These are phyloP conservation scores for Euzophera pinguis DNA, from an alignment of 2,888 invertebrate genomes.

Conservation along the genomic window DNA sequence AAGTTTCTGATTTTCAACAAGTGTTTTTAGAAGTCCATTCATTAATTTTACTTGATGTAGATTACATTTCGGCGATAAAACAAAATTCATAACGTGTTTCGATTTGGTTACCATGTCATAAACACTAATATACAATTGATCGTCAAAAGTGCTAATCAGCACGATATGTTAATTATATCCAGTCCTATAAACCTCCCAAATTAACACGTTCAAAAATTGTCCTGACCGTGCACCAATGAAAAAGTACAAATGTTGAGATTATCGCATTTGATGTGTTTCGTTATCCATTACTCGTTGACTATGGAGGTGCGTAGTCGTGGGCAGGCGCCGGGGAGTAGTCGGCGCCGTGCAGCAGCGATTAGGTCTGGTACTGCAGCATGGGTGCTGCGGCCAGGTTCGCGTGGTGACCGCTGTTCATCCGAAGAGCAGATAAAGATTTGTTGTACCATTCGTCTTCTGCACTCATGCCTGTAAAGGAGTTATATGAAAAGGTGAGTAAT, in stretches of 20 bases:
- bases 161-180: constrained; percentile 12
- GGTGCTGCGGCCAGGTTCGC: constrained; percentile 97
- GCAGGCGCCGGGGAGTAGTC: constrained; percentile 73
- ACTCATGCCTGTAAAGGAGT: constrained; percentile 87
- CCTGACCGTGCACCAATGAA: background rate
- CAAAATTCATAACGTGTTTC: background rate
- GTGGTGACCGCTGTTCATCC: constrained; percentile 98
- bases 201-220: background rate
- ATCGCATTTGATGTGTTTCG: background rate
- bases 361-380: constrained; percentile 98
- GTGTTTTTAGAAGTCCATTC: no score
- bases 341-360: constrained; percentile 83
- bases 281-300: constrained; percentile 29
- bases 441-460: constrained; percentile 99
- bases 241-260: constrained; percentile 18
- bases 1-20: no score
- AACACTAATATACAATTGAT: background rate
- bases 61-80: background rate
- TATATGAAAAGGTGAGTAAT: background rate
- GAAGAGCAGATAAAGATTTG: constrained; percentile 96
- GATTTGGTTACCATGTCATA: background rate
- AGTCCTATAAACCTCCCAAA: background rate
- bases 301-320: constrained; percentile 71
- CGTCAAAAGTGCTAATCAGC: constrained; percentile 1
- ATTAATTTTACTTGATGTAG: no score